These are phyloP conservation scores for Oreotrochilus melanogaster DNA, from an alignment of 2,113 vertebrate genomes.

Conservation along the genomic window DNA sequence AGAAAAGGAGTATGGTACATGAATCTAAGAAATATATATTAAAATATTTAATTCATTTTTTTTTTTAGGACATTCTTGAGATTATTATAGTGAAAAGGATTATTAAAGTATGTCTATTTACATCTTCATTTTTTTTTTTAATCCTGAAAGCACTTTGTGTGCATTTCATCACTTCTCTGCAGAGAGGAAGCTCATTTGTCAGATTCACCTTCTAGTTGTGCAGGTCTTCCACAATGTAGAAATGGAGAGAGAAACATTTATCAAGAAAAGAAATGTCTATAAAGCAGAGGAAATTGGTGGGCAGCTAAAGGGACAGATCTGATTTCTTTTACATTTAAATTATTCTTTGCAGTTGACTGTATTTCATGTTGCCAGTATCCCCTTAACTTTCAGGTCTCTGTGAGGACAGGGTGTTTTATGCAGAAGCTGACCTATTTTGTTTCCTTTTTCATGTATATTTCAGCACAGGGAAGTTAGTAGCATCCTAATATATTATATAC, in stretches of 20 bases:
- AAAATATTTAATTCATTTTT: background rate
- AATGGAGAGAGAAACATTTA: background rate
- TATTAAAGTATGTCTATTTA: background rate
- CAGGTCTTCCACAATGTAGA: background rate
- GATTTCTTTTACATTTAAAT: background rate
- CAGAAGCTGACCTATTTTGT: slow-evolving; percentile 27
- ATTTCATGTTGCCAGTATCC: background rate
- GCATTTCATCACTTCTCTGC: background rate
- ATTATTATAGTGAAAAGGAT: background rate
- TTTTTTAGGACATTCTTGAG: background rate
- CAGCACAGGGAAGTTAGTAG: background rate
- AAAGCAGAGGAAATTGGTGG: background rate
- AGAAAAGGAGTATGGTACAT: accelerated
- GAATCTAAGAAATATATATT: background rate
- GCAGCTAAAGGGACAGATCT: background rate
- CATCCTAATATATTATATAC: background rate
- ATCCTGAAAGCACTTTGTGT: background rate
- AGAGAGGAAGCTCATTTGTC: background rate
- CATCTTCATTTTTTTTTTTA: background rate
- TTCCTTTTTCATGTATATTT: slow-evolving; percentile 34
- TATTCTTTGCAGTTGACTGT: background rate
- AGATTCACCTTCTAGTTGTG: background rate
- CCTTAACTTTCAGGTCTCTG: slow-evolving; percentile 29
- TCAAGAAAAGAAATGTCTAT: background rate
- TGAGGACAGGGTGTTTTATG: background rate